Evolutionary conservation across 2,888 invertebrate genomes (phyloP).

Genomic region (Thelaira solivaga): DNA sequence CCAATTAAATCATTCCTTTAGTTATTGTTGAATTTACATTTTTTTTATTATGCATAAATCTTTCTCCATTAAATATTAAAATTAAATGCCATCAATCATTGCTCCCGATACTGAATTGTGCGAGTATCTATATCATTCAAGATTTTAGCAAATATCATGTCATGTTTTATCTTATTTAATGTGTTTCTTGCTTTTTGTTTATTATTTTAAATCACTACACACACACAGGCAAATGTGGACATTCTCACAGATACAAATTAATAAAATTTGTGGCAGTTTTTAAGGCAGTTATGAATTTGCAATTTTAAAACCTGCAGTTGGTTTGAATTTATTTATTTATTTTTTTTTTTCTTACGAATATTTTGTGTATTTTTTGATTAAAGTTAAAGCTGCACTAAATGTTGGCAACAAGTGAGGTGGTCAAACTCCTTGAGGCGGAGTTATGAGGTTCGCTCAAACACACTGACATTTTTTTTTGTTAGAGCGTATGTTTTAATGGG

Average conservation of each 20-base stretch:
- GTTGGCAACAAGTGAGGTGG: constrained; percentile 36
- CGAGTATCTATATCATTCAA: constrained; percentile 32
- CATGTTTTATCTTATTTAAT: constrained; percentile 35
- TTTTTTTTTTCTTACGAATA: constrained; percentile 12
- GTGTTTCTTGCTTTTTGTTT: too few species aligned
- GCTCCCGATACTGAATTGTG: constrained; percentile 8
- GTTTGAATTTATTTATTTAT: constrained; percentile 6
- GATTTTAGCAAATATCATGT: constrained; percentile 39
- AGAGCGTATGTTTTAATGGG: not conserved
- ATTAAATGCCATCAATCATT: constrained; percentile 40
- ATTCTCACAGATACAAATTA: not conserved
- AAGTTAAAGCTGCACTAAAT: constrained; percentile 15
- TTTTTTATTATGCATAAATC: not conserved
- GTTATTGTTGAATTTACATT: not conserved
- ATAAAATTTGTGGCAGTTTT: not conserved
- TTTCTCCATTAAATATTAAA: constrained; percentile 4
- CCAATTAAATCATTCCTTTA: not conserved
- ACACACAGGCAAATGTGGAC: not conserved
- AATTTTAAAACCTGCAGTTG: constrained; percentile 41
- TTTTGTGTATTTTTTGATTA: constrained; percentile 8
- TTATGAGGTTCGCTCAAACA: constrained; percentile 9
- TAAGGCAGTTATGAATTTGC: constrained; percentile 40
- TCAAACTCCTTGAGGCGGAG: constrained; percentile 58
- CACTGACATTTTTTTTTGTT: not conserved
- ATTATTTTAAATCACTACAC: too few species aligned